phyloP scores from a whole-genome alignment of 2,888 invertebrate genomes.

The Folsomia manolachei region DNA sequence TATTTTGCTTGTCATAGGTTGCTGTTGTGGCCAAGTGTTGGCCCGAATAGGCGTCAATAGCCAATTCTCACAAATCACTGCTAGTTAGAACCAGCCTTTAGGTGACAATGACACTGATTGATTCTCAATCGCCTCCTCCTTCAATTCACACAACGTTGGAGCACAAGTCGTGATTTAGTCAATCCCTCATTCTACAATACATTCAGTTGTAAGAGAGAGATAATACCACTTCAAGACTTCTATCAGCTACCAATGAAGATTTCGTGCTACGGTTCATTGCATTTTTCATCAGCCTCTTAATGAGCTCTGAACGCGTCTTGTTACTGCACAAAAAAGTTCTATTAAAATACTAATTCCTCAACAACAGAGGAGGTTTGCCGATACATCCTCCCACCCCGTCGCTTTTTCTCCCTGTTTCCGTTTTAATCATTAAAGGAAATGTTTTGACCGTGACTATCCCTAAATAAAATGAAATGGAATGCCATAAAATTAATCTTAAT shows the following conservation, averaged over 20 bases:
- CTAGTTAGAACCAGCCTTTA: slow-evolving; percentile 32
- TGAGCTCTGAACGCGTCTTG: slow-evolving; percentile 7
- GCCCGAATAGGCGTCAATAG: slow-evolving; percentile 41
- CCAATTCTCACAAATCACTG: slow-evolving; percentile 35
- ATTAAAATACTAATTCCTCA: neutral
- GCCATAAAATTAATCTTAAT: slow-evolving; percentile 32
- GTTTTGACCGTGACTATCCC: slow-evolving; percentile 34
- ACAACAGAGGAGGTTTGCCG: neutral
- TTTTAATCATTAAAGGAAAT: slow-evolving; percentile 31
- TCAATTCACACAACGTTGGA: slow-evolving; percentile 12
- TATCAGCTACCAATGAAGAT: neutral
- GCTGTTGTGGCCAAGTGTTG: slow-evolving; percentile 14
- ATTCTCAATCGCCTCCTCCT: slow-evolving; percentile 43
- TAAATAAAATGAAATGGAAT: slow-evolving; percentile 34
- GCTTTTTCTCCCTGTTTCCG: neutral
- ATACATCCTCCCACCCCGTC: neutral
- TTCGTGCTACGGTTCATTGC: slow-evolving; percentile 19
- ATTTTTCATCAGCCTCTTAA: slow-evolving; percentile 20
- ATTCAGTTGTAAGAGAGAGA: too few species aligned
- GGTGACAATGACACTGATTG: slow-evolving; percentile 47
- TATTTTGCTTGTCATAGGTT: too few species aligned
- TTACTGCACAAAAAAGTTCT: slow-evolving; percentile 4
- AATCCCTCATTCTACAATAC: too few species aligned
- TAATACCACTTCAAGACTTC: too few species aligned
- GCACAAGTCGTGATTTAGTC: slow-evolving; percentile 33